Percentiles rank a stretch among this genome's conserved stretches.
These are phyloP conservation scores for Meandrina meandrites DNA, from an alignment of 92 coral and sea anemone species.

Conservation along the genomic window DNA sequence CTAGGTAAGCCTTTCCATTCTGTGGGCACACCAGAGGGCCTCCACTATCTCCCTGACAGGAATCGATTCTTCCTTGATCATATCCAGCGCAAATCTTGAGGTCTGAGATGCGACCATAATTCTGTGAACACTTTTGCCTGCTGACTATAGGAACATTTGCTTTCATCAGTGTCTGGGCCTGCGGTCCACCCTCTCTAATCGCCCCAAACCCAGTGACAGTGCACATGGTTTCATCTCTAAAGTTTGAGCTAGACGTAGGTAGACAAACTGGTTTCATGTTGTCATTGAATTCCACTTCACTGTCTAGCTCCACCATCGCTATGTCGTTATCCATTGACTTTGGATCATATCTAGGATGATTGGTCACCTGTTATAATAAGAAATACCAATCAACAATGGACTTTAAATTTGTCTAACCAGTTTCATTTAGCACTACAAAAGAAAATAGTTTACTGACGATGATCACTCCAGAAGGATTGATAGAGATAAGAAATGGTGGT, in stretches of 20 bases:
- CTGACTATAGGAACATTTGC: slow-evolving; percentile 54
- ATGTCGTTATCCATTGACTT: slow-evolving; percentile 50
- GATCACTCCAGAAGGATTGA: background rate
- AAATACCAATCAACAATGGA: background rate
- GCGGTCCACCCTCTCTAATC: slow-evolving; percentile 44
- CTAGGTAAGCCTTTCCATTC: slow-evolving; percentile 51
- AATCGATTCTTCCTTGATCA: slow-evolving; percentile 53
- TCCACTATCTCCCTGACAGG: slow-evolving; percentile 81
- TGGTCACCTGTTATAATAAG: slow-evolving; percentile 16
- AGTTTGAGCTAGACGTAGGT: slow-evolving; percentile 29
- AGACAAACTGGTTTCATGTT: slow-evolving; percentile 68
- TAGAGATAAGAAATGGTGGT: background rate
- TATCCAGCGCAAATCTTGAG: slow-evolving; percentile 73
- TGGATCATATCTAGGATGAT: slow-evolving; percentile 31
- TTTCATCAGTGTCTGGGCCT: slow-evolving; percentile 47
- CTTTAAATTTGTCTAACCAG: background rate
- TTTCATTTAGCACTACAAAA: background rate
- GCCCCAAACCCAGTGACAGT: slow-evolving; percentile 69
- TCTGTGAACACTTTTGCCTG: slow-evolving; percentile 21
- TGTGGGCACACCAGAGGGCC: slow-evolving; percentile 72
- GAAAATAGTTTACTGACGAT: no score
- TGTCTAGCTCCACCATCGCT: slow-evolving; percentile 45
- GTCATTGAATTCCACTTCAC: slow-evolving; percentile 45
- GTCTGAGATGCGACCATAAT: slow-evolving; percentile 34
- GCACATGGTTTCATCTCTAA: slow-evolving; percentile 54